Conservation (phyloP, 2,797 vertebrate species). For the Balearica regulorum region DNA sequence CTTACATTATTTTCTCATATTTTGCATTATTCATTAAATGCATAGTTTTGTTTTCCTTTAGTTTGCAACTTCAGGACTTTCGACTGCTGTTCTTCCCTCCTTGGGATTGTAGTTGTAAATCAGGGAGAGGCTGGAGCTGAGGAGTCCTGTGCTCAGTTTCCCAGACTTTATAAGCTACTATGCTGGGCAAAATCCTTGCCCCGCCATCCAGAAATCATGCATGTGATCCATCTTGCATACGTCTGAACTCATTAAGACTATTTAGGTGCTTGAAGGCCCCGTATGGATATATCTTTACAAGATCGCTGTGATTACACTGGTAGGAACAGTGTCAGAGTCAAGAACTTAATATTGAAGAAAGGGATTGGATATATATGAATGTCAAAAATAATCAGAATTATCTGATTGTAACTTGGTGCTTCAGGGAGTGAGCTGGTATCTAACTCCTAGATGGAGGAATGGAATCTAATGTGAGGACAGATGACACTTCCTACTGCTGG, state of each 20-base stretch:
- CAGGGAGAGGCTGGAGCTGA: not conserved
- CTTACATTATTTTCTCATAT: not conserved
- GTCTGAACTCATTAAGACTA: not conserved
- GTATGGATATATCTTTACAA: not conserved
- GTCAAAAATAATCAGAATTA: not conserved
- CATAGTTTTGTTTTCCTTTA: not conserved
- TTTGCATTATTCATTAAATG: not conserved
- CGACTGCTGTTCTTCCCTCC: not conserved
- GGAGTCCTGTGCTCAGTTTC: not conserved
- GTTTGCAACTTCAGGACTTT: not conserved
- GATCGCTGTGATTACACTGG: not conserved
- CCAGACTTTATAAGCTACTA: not conserved
- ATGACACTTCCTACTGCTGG: not conserved
- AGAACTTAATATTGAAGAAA: not conserved
- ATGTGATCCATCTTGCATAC: not conserved
- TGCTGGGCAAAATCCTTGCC: not conserved
- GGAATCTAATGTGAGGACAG: not conserved
- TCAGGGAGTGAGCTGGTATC: not conserved
- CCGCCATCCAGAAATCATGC: not conserved
- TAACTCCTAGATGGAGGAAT: not conserved
- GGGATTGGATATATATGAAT: not conserved
- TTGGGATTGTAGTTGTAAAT: not conserved
- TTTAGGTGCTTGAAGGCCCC: not conserved
- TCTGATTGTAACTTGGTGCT: not conserved
- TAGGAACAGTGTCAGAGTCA: not conserved